Conservation (phyloP, 2,797 vertebrate species). For the Setipinna tenuifilis region DNA sequence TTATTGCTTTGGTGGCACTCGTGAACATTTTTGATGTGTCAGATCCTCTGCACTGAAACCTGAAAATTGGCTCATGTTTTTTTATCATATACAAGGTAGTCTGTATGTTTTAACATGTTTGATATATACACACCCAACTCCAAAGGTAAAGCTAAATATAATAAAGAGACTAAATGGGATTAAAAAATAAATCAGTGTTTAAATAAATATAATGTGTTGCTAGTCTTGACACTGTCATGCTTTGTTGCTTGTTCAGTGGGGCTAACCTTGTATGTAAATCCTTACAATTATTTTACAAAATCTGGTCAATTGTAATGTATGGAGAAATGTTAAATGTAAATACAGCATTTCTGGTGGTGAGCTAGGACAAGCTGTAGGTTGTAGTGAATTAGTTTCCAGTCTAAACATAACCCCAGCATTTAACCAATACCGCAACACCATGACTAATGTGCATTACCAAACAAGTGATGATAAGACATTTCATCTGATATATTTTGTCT, state of each 20-base stretch:
- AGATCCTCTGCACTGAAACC: not conserved
- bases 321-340: not conserved
- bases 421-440: not conserved
- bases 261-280: not conserved
- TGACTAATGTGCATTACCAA: conserved; percentile 4
- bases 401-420: conserved; percentile 5
- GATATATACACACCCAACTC: not conserved
- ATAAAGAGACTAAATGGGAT: not conserved
- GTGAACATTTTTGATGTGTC: not conserved
- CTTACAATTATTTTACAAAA: not conserved
- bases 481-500: not conserved
- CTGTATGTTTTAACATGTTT: not conserved
- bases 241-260: not conserved
- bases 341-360: not conserved
- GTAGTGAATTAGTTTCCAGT: not conserved
- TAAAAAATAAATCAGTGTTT: not conserved
- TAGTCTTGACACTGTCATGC: not conserved
- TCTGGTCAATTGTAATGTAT: not conserved
- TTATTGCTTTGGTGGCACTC: conserved; percentile 48
- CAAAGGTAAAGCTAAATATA: not conserved
- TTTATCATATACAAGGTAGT: not conserved
- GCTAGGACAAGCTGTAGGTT: not conserved
- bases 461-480: conserved; percentile 12
- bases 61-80: conserved; percentile 3
- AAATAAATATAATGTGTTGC: not conserved